Evolutionary conservation across 2,888 invertebrate species (phyloP), one percentile per base, ranked within the genome.

Genomic region (Camponotus fellah): DNA sequence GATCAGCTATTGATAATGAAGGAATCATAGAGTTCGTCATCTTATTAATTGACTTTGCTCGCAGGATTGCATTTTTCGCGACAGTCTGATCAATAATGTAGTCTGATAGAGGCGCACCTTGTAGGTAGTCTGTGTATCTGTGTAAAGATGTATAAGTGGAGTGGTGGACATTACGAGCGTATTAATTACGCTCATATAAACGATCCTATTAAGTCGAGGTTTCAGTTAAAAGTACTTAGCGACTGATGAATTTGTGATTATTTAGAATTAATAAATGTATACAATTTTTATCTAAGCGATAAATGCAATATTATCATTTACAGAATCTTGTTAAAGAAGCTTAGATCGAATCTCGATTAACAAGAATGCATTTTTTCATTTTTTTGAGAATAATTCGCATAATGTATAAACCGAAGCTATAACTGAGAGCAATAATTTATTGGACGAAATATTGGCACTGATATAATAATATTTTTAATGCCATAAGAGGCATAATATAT

Each of bases 241-340:
- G 89, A 91, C 91, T 91, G 90, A 91, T 88, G 85, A 91, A 85
- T 62, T 69, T 90, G 79, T 91, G 90, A 91, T 83, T 58, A 82
- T 72, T 71, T 72, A 77, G 82, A 84, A 34, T 77, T 69, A 81
- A 77, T 64, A 85, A 56, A 12, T 26, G 17, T 6, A 8, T 32
- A 69, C 1, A 17, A 74, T 49, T 79, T 14, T 72, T 69, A 77
- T 56, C 5, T 69, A 43, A 74, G 4, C 12, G 12, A 75, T 49
- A 46, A 79, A 40, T n/a, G 37, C 43, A 58, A 77, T 71, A 58
- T 58, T 34, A 34, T 72, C 5, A 26, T 26, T 26, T 26, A 26
- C 1, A 26, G 26, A 26, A 26, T n/a, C 21, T 60, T n/a, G 6
- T 79, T 43, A 56, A 14, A 34, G 10, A 10, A 79, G 10, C 2